phyloP scores from a whole-genome alignment of 2,888 invertebrate species.

The Cataglyphis albicans region DNA sequence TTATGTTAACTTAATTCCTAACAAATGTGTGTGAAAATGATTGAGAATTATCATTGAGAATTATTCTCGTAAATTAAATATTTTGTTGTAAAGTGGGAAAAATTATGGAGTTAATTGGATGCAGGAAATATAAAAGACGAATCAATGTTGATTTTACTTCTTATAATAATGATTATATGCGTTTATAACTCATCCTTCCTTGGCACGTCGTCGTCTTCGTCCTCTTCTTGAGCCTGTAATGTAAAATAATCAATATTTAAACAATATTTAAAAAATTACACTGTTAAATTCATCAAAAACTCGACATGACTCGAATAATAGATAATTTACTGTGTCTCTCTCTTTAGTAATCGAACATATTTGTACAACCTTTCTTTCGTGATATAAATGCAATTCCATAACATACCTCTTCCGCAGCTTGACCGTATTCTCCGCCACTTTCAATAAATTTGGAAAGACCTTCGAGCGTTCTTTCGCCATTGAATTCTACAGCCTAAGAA shows the following conservation, averaged over 20 bases:
- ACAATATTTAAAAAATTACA: constrained; percentile 32
- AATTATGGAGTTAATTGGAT: constrained; percentile 64
- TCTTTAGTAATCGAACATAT: not conserved
- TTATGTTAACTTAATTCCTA: constrained; percentile 61
- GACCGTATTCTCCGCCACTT: constrained; percentile 93
- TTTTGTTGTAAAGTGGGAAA: constrained; percentile 47
- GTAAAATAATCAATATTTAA: constrained; percentile 40
- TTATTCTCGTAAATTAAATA: constrained; percentile 65
- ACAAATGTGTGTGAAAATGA: constrained; percentile 58
- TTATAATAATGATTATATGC: constrained; percentile 69
- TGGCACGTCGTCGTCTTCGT: constrained; percentile 91
- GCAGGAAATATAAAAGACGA: constrained; percentile 62
- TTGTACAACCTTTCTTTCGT: not conserved
- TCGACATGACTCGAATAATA: not conserved
- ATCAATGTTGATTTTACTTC: constrained; percentile 70
- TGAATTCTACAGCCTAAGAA: constrained; percentile 93
- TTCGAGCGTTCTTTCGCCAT: constrained; percentile 97
- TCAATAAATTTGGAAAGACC: constrained; percentile 98
- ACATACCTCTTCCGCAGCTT: constrained; percentile 89
- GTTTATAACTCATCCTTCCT: constrained; percentile 93
- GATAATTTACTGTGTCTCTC: not conserved
- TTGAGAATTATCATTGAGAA: constrained; percentile 54
- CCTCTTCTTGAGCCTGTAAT: constrained; percentile 88
- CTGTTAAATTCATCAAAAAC: not conserved
- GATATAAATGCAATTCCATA: not conserved